Evolutionary conservation across 92 coral and sea anemone species (phyloP).

Genomic region (Bergia sp.): DNA sequence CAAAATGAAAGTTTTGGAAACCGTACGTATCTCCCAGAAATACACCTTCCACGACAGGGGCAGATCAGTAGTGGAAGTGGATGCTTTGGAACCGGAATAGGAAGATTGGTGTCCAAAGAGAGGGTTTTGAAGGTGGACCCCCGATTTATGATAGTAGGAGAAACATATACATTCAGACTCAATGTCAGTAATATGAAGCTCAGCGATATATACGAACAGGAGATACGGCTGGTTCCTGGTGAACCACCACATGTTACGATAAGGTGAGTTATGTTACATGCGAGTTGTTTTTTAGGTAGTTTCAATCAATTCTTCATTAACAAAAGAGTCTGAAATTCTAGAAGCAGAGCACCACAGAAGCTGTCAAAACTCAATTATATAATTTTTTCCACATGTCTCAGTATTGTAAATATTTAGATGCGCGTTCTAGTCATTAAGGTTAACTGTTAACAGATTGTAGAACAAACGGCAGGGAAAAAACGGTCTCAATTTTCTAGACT

Average conservation of each 20-base stretch:
- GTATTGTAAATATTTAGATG: too few relatives aligned
- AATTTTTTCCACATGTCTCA: too few relatives aligned
- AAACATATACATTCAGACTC: slow-evolving; percentile 29
- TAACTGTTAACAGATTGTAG: too few relatives aligned
- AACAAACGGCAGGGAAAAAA: too few relatives aligned
- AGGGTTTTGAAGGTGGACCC: background rate
- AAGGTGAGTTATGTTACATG: slow-evolving; percentile 2
- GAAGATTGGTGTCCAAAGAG: background rate
- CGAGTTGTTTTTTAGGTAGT: background rate
- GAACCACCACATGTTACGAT: background rate
- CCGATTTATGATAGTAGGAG: background rate
- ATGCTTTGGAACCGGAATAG: slow-evolving; percentile 40
- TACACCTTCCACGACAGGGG: slow-evolving; percentile 1
- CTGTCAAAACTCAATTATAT: too few relatives aligned
- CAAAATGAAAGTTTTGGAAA: slow-evolving; percentile 35
- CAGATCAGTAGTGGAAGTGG: background rate
- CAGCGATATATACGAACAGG: slow-evolving; percentile 5
- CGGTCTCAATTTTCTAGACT: too few relatives aligned
- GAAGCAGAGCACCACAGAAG: too few relatives aligned
- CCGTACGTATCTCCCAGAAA: background rate
- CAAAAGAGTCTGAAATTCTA: too few relatives aligned
- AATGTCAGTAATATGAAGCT: background rate
- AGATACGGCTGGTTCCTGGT: background rate
- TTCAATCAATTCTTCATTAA: too few relatives aligned
- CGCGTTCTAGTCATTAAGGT: too few relatives aligned